These are phyloP conservation scores for Megaustenia siamemsis DNA, from an alignment of 2,888 invertebrate species.

Conservation along the genomic window DNA sequence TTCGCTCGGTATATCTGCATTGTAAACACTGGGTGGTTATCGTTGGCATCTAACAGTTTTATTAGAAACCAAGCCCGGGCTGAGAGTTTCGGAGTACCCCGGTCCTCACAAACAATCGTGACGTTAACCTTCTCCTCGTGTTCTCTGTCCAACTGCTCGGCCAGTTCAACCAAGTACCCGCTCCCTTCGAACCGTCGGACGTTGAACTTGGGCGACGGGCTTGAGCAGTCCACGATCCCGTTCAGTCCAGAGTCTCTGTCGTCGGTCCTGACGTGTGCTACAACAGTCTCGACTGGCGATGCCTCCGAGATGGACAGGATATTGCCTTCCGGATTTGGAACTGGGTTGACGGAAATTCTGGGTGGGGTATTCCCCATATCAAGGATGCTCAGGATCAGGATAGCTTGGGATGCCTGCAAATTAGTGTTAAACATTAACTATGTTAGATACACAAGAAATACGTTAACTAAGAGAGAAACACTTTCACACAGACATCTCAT, in stretches of 20 bases:
- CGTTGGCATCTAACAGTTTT: conserved; percentile 74
- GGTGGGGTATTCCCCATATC: conserved; percentile 95
- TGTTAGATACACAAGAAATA: background rate
- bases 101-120: conserved; percentile 71
- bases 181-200: conserved; percentile 57
- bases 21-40: conserved; percentile 72
- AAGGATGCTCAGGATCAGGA: conserved; percentile 83
- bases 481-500: background rate
- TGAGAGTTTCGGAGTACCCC: conserved; percentile 66
- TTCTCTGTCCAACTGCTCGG: conserved; percentile 70
- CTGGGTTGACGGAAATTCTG: conserved; percentile 79
- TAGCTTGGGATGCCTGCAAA: conserved; percentile 62
- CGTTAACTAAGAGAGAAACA: too few species aligned
- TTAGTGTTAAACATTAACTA: background rate
- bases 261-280: conserved; percentile 69
- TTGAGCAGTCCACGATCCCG: conserved; percentile 66
- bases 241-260: conserved; percentile 70
- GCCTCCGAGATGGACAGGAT: conserved; percentile 63
- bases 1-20: conserved; percentile 63
- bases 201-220: conserved; percentile 56
- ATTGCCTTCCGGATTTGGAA: conserved; percentile 56
- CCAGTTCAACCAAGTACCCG: conserved; percentile 67
- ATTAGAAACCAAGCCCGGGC: conserved; percentile 66
- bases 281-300: conserved; percentile 64
- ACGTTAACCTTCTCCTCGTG: conserved; percentile 64